A percentile compares a stretch with the other conserved stretches of the same genome.
Conservation (phyloP, 2,888 invertebrate genomes). For the Neelides folsomi region DNA sequence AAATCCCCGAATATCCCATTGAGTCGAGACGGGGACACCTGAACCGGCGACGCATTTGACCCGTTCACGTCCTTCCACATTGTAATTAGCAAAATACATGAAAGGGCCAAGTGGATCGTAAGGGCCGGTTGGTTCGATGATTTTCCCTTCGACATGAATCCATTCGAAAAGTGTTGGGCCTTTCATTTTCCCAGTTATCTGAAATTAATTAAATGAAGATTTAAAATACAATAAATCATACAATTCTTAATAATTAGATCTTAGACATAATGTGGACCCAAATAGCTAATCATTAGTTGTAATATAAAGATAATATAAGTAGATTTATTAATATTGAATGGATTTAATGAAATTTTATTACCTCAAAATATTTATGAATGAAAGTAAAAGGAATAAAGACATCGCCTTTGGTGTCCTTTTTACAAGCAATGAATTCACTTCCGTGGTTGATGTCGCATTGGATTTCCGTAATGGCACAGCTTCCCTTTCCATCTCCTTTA, state of each 20-base stretch:
- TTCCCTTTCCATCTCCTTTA: neutral
- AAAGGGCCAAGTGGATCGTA: constrained; percentile 85
- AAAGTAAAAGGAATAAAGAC: constrained; percentile 86
- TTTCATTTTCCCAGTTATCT: constrained; percentile 73
- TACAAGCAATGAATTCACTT: constrained; percentile 45
- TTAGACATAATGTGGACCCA: too few species aligned
- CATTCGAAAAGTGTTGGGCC: constrained; percentile 78
- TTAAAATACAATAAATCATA: too few species aligned
- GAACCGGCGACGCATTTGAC: constrained; percentile 87
- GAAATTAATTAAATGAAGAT: too few species aligned
- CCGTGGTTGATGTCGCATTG: constrained; percentile 47
- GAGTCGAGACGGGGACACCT: constrained; percentile 81
- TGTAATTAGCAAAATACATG: constrained; percentile 94
- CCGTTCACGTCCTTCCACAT: constrained; percentile 87
- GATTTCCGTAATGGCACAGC: constrained; percentile 11
- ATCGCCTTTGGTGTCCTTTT: constrained; percentile 41
- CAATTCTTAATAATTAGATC: too few species aligned
- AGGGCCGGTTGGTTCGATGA: constrained; percentile 72
- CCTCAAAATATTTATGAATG: constrained; percentile 85
- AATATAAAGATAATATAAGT: constrained; percentile 8
- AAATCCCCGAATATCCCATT: constrained; percentile 92
- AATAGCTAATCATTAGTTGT: too few species aligned
- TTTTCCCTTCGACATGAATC: constrained; percentile 75
- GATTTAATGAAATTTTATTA: too few species aligned
- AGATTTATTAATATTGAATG: neutral